phyloP scores from a whole-genome alignment of 2,797 vertebrate species.

The Spondyliosoma cantharus region DNA sequence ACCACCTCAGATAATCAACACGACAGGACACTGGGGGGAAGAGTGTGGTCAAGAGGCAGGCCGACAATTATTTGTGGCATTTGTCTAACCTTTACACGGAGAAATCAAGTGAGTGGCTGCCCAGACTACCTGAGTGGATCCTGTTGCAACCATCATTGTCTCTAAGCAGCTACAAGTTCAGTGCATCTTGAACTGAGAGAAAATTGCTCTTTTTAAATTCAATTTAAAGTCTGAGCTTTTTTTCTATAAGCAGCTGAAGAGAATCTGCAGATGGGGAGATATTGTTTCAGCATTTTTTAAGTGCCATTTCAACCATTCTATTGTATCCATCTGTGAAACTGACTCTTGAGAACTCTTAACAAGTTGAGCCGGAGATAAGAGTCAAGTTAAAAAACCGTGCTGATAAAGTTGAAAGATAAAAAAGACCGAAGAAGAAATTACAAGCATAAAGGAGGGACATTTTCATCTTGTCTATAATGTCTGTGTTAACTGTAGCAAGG shows the following conservation, averaged over 20 bases:
- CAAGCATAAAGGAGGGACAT: neutral
- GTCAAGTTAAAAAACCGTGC: neutral
- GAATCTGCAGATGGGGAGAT: neutral
- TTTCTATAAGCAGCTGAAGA: neutral
- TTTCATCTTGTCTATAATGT: constrained; percentile 33
- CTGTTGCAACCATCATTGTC: constrained; percentile 44
- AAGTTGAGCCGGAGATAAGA: neutral
- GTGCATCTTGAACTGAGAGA: neutral
- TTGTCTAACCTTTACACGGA: constrained; percentile 75
- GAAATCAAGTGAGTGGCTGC: constrained; percentile 51
- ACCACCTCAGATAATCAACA: constrained; percentile 58
- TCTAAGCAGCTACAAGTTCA: constrained; percentile 30
- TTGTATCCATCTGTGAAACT: neutral
- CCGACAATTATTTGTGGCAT: constrained; percentile 74
- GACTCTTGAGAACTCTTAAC: neutral
- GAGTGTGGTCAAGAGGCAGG: constrained; percentile 50
- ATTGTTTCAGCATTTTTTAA: neutral
- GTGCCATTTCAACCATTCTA: no score
- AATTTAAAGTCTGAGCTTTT: no score
- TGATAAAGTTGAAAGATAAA: constrained; percentile 6
- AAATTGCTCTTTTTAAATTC: neutral
- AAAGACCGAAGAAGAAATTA: neutral
- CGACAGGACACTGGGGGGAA: constrained; percentile 15
- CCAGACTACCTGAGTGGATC: constrained; percentile 40
- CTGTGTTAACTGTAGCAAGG: constrained; percentile 15